Conservation (phyloP, 1,140 invertebrate species). For the Eurosta solidaginis region DNA sequence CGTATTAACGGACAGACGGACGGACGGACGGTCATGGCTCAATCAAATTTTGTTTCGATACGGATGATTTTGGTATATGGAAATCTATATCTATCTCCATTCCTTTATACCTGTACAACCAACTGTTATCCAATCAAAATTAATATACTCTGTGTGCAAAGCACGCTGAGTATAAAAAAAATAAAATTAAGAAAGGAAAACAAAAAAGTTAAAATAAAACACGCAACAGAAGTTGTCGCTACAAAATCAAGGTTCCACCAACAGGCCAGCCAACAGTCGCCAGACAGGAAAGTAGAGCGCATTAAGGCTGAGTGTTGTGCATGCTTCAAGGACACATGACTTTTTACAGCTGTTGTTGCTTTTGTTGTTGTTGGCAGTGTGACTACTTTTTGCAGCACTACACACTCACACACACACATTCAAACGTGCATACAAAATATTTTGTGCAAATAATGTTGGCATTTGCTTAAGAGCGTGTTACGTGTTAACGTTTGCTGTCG, state of each 20-base stretch:
- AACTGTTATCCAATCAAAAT: no score
- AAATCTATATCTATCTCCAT: no score
- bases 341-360: not conserved
- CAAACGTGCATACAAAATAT: not conserved
- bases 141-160: no score
- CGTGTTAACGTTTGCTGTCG: not conserved
- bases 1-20: no score
- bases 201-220: not conserved
- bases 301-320: not conserved
- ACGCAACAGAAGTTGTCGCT: not conserved
- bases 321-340: constrained; percentile 14
- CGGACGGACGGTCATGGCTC: no score
- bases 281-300: not conserved
- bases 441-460: not conserved
- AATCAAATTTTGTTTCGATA: no score
- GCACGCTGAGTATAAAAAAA: not conserved
- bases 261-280: not conserved
- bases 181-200: not conserved
- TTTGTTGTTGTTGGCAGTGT: not conserved
- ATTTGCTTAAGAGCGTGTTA: not conserved
- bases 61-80: no score
- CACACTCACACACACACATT: not conserved
- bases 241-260: constrained; percentile 4
- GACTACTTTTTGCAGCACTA: no score
- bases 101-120: no score